Evolutionary conservation across 1,140 invertebrate species (phyloP).

Genomic region (Palaemon carinicauda): DNA sequence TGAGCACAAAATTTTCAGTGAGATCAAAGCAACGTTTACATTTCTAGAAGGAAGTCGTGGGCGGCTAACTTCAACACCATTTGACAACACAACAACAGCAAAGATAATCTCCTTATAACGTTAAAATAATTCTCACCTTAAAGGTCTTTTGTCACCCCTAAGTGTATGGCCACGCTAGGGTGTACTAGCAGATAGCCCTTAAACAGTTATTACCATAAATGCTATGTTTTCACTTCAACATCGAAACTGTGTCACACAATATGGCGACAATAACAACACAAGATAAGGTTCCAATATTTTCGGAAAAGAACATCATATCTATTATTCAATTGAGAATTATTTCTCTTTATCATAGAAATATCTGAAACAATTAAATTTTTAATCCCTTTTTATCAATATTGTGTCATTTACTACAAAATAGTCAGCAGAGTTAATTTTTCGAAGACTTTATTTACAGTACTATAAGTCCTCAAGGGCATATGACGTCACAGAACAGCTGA

Average conservation of each 20-base stretch:
- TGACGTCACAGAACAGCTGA: slow-evolving; percentile 53
- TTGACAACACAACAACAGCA: too few relatives aligned
- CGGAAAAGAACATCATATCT: too few relatives aligned
- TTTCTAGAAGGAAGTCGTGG: too few relatives aligned
- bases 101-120: not conserved
- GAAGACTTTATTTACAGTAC: not conserved
- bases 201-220: not conserved
- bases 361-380: too few relatives aligned
- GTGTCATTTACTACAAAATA: not conserved
- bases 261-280: slow-evolving; percentile 51
- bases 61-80: too few relatives aligned
- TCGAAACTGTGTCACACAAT: slow-evolving; percentile 48
- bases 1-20: too few relatives aligned
- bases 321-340: too few relatives aligned
- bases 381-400: too few relatives aligned
- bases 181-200: slow-evolving; percentile 10
- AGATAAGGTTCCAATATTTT: slow-evolving; percentile 35
- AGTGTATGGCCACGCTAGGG: not conserved
- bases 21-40: too few relatives aligned
- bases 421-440: not conserved
- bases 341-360: too few relatives aligned
- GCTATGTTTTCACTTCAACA: slow-evolving; percentile 30
- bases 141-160: not conserved
- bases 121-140: not conserved
- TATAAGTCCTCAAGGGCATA: slow-evolving; percentile 24